Base-by-base conservation (phyloP, 92 coral and sea anemone genomes). In the Palythoa grandis region DNA sequence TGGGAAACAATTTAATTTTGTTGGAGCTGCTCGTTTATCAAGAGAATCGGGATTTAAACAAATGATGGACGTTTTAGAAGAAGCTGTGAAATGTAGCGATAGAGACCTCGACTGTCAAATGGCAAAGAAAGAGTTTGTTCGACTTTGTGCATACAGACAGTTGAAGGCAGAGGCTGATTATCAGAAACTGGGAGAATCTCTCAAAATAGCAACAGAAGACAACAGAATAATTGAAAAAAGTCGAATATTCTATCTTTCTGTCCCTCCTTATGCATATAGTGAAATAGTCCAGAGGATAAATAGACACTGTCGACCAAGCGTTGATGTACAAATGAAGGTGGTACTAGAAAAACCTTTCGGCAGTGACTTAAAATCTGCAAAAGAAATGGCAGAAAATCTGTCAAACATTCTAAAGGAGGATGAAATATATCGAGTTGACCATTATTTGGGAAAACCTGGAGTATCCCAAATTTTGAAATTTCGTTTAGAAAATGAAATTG, bases 261-360 rank as follows among this genome's bases (percentile, higher is more conserved):
- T 97, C 12, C 99, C 99, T 0, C 98, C 99, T 13, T 97, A 89
- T 84, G 93, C 99, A 40, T 97, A 97, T 87, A 69, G 88, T 5
- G 80, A 90, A 77, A 95, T 95, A 1, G 94, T 91, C 54, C 72
- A 68, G 35, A 83, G 92, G 14, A 93, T 97, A 50, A 57, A 93
- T n/a, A 75, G 82, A 3, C 87, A 91, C 17, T 97, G 99, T 77
- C 94, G 98, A 52, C 93, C 92, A 17, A 60, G 57, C 10, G 78
- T 68, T 14, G 68, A 10, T 57, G 53, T 88, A 19, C 89, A 86
- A 85, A 48, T 95, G 29, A 91, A 96, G 24, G 90, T 97, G 8
- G 96, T 97, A 8, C 74, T 97, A 19, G 99, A 97, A 79, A 97
- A 97, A 65, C 99, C 99, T 1, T 95, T 97, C 83, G 99, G 99